These are phyloP conservation scores for Ostrea edulis DNA, from an alignment of 1,140 invertebrate genomes.

Conservation along the genomic window DNA sequence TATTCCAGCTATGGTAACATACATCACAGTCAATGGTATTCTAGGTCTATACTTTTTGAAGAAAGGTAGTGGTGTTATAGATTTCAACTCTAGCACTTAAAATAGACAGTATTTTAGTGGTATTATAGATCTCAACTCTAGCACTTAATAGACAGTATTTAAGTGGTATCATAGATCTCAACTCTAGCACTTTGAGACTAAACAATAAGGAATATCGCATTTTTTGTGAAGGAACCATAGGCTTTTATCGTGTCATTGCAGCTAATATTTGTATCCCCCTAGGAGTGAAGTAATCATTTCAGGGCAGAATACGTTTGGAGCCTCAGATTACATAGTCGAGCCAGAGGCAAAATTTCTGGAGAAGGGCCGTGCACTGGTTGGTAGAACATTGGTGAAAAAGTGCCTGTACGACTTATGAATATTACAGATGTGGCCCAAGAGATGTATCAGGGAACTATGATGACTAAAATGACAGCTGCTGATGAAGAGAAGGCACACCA, in stretches of 20 bases:
- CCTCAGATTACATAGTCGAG: slow-evolving; percentile 4
- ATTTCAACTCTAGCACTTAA: no score
- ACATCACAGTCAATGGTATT: slow-evolving; percentile 31
- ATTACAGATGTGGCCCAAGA: no score
- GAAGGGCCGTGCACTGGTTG: slow-evolving; percentile 1
- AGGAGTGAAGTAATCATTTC: not conserved
- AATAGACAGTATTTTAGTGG: no score
- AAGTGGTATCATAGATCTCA: no score
- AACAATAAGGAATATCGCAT: not conserved
- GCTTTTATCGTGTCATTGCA: not conserved
- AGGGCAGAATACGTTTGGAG: slow-evolving; percentile 10
- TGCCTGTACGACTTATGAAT: no score
- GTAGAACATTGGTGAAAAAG: slow-evolving; percentile 12
- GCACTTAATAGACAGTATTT: no score
- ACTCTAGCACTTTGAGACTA: not conserved
- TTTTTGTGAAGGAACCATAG: not conserved
- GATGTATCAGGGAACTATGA: no score
- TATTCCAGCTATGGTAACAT: not conserved
- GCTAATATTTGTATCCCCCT: not conserved
- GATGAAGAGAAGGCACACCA: no score
- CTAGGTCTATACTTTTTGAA: slow-evolving; percentile 25
- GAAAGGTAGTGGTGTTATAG: not conserved
- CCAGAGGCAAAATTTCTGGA: not conserved
- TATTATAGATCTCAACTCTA: no score
- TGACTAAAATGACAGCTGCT: no score